phyloP scores from a whole-genome alignment of 2,113 vertebrate species.

The Calyptomena viridis region DNA sequence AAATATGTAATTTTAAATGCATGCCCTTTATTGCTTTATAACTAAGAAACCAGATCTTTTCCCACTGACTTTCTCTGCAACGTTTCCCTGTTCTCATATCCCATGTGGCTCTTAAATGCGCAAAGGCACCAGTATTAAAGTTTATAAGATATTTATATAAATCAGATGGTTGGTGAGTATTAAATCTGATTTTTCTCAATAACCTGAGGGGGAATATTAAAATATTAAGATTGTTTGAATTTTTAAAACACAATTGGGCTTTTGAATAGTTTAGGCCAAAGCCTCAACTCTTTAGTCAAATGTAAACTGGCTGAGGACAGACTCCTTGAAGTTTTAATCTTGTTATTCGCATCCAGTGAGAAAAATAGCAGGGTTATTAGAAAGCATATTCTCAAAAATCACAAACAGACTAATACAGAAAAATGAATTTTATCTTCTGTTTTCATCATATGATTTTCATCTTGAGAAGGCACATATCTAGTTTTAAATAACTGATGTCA shows the following conservation, averaged over 20 bases:
- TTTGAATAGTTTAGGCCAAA: constrained; percentile 40
- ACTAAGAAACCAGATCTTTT: constrained; percentile 65
- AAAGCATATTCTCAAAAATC: background rate
- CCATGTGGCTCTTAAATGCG: constrained; percentile 53
- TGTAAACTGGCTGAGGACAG: background rate
- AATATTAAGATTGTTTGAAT: constrained; percentile 60
- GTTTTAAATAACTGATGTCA: background rate
- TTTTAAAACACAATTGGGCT: constrained; percentile 56
- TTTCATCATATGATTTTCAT: background rate
- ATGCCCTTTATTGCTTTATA: constrained; percentile 55
- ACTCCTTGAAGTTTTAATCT: constrained; percentile 37
- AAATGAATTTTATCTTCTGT: background rate
- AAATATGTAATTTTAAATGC: constrained; percentile 68
- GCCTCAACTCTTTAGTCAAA: background rate
- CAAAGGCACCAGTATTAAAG: constrained; percentile 64
- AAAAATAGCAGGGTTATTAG: background rate
- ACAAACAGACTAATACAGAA: background rate
- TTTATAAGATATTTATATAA: constrained; percentile 72
- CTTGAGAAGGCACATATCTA: background rate
- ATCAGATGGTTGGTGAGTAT: constrained; percentile 61
- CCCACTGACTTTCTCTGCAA: constrained; percentile 50
- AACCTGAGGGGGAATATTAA: constrained; percentile 47
- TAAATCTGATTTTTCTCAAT: constrained; percentile 58
- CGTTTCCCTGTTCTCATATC: constrained; percentile 44
- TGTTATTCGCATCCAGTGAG: constrained; percentile 1